These are phyloP conservation scores for Aleiodes alternator DNA, from an alignment of 2,888 invertebrate genomes.

Conservation along the genomic window DNA sequence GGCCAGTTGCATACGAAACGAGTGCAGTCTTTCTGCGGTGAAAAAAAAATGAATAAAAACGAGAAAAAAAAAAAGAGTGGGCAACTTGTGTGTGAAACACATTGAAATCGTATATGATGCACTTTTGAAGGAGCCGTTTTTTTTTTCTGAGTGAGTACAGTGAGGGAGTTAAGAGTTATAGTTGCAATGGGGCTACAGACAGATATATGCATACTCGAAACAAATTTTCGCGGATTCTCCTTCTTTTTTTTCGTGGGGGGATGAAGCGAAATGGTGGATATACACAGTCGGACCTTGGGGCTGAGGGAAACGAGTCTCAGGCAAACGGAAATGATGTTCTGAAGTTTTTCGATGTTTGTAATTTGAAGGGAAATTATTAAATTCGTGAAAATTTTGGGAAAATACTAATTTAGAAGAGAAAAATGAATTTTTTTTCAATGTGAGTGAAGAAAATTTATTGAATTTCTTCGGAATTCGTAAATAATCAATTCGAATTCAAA, in stretches of 20 bases:
- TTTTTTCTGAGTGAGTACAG: not conserved
- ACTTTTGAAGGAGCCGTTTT: slow-evolving; percentile 6
- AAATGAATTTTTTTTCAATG: no score
- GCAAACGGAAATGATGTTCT: no score
- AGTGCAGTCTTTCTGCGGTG: slow-evolving; percentile 15
- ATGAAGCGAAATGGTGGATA: not conserved
- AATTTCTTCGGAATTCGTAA: no score
- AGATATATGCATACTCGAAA: slow-evolving; percentile 50
- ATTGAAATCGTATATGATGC: slow-evolving; percentile 25
- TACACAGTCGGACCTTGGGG: not conserved
- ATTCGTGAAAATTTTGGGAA: no score
- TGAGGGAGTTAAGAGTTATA: slow-evolving; percentile 22
- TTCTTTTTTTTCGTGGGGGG: not conserved
- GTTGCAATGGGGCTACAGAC: slow-evolving; percentile 5
- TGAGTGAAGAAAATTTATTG: no score
- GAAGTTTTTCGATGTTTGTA: no score
- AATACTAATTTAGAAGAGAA: no score
- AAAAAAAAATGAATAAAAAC: no score
- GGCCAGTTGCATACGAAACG: not conserved
- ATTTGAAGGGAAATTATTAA: no score
- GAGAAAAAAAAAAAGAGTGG: not conserved
- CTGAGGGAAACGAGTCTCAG: no score
- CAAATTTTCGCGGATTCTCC: slow-evolving; percentile 51
- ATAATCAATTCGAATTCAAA: no score
- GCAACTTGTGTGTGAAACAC: slow-evolving; percentile 17